phyloP scores from a whole-genome alignment of 1,140 invertebrate genomes.

The Dreissena polymorpha region DNA sequence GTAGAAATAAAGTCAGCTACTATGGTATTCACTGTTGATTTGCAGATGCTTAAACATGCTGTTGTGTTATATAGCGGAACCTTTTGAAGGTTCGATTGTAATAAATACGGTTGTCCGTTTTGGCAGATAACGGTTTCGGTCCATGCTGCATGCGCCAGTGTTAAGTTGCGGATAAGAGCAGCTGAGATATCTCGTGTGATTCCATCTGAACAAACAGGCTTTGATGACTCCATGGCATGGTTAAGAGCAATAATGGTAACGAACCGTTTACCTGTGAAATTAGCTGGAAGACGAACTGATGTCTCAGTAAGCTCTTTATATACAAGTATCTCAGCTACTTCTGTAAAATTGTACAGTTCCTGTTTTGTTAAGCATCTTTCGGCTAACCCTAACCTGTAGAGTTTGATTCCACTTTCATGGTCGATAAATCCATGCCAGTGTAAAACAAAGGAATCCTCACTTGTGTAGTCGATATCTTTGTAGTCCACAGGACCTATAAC shows the following conservation, averaged over 20 bases:
- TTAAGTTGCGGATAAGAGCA: slow-evolving; percentile 41
- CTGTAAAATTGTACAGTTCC: slow-evolving; percentile 26
- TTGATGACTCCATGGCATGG: slow-evolving; percentile 60
- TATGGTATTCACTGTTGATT: not conserved
- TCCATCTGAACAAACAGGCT: slow-evolving; percentile 61
- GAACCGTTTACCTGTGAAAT: slow-evolving; percentile 48
- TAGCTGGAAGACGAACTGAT: slow-evolving; percentile 16
- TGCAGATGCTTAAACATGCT: not conserved
- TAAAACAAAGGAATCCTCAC: slow-evolving; percentile 39
- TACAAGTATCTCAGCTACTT: not conserved
- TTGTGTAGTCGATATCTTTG: slow-evolving; percentile 63
- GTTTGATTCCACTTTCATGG: slow-evolving; percentile 62
- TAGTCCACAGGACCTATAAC: slow-evolving; percentile 28
- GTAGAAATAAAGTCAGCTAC: slow-evolving; percentile 9
- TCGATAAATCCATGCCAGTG: slow-evolving; percentile 65
- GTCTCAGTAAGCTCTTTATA: not conserved
- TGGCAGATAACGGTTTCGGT: slow-evolving; percentile 40
- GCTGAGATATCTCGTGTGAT: slow-evolving; percentile 50
- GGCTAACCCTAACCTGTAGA: slow-evolving; percentile 54
- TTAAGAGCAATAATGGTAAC: slow-evolving; percentile 57
- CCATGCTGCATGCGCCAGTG: slow-evolving; percentile 37
- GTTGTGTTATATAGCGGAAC: not conserved
- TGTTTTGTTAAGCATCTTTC: slow-evolving; percentile 35
- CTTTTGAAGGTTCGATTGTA: slow-evolving; percentile 21
- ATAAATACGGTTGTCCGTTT: slow-evolving; percentile 40